Evolutionary conservation across 2,797 vertebrate species (phyloP).

Genomic region (Corythornis leucogaster): DNA sequence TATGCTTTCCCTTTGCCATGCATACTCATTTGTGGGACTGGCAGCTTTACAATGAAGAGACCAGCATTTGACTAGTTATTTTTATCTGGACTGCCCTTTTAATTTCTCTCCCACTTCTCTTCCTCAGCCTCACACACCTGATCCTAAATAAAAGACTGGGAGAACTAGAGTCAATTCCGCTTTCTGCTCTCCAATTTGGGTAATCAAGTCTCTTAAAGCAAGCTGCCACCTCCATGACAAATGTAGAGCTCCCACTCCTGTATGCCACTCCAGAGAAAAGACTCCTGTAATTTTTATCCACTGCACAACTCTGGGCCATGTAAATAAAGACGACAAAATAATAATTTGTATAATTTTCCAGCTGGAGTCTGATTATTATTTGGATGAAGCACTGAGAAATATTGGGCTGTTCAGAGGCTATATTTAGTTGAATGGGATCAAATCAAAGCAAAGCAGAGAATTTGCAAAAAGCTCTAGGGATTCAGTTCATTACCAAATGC

Average conservation of each 20-base stretch:
- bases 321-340: not conserved
- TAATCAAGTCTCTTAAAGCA: not conserved
- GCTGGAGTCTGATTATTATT: constrained; percentile 26
- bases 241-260: not conserved
- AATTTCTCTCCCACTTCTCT: not conserved
- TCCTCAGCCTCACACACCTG: not conserved
- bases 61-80: constrained; percentile 30
- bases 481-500: not conserved
- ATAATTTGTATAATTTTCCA: constrained; percentile 1
- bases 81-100: constrained; percentile 20
- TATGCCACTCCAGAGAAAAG: not conserved
- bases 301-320: not conserved
- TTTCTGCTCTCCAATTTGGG: not conserved
- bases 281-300: not conserved
- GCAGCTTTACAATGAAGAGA: constrained; percentile 9
- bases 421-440: constrained; percentile 36
- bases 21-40: constrained; percentile 20
- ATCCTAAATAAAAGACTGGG: constrained; percentile 2
- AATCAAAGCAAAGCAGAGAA: constrained; percentile 24
- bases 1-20: not conserved
- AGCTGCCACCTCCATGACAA: not conserved
- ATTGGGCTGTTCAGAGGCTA: not conserved
- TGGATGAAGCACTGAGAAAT: constrained; percentile 50
- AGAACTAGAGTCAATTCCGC: not conserved
- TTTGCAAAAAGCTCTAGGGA: not conserved